These are phyloP conservation scores for Pyrrhosoma nymphula DNA, from an alignment of 2,888 invertebrate genomes.

Conservation along the genomic window DNA sequence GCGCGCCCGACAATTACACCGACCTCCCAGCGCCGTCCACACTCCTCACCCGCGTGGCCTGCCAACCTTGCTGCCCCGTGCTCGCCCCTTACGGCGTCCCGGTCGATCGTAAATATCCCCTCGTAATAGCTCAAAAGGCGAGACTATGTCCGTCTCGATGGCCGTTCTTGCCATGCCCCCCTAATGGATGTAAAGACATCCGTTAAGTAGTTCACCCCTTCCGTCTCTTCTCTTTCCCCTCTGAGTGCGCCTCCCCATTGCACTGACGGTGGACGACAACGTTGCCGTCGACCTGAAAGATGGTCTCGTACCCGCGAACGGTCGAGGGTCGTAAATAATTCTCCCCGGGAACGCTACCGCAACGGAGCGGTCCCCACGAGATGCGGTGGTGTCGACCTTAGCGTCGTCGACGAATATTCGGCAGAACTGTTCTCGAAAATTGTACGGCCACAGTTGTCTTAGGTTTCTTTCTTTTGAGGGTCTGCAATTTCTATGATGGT, in stretches of 20 bases:
- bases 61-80: not conserved
- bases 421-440: too few relatives aligned
- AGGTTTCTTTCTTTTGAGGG: too few relatives aligned
- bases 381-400: not conserved
- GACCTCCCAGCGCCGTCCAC: not conserved
- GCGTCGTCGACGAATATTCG: too few relatives aligned
- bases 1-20: slow-evolving; percentile 21
- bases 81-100: not conserved
- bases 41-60: not conserved
- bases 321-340: not conserved
- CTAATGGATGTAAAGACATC: slow-evolving; percentile 40
- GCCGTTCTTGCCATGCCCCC: not conserved
- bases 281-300: not conserved
- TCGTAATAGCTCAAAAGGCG: slow-evolving; percentile 54
- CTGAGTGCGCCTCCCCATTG: not conserved
- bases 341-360: not conserved
- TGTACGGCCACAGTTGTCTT: too few relatives aligned
- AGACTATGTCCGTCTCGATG: not conserved
- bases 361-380: not conserved
- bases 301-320: not conserved
- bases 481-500: too few relatives aligned
- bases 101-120: slow-evolving; percentile 8
- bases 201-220: slow-evolving; percentile 7
- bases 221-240: not conserved
- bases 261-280: not conserved